Conservation (phyloP, 2,113 vertebrate species). For the Malurus cyaneus region DNA sequence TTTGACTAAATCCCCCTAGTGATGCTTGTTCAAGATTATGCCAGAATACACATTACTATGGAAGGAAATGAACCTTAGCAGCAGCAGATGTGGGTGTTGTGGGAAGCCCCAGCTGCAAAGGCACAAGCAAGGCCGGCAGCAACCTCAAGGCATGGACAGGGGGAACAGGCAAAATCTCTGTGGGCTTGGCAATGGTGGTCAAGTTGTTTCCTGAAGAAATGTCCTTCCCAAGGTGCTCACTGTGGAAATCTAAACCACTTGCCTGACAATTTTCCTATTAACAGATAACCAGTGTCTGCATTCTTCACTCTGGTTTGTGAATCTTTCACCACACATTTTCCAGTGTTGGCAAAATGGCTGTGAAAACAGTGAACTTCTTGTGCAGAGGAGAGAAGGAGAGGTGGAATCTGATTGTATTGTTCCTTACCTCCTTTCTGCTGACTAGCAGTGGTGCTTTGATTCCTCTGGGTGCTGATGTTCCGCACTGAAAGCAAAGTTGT, state of each 20-base stretch:
- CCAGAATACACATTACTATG: background rate
- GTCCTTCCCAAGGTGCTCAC: background rate
- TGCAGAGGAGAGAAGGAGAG: background rate
- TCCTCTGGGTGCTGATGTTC: background rate
- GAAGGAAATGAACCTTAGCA: background rate
- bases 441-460: background rate
- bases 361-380: background rate
- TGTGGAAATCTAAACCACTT: background rate
- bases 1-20: background rate
- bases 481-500: background rate
- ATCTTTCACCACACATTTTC: background rate
- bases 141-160: background rate
- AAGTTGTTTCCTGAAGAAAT: background rate
- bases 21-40: background rate
- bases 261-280: background rate
- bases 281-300: rapidly evolving
- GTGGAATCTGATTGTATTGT: background rate
- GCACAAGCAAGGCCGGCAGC: background rate
- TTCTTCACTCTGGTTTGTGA: background rate
- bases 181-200: background rate
- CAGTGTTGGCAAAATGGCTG: background rate
- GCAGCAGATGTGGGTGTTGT: background rate
- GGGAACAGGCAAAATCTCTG: background rate
- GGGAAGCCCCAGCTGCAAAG: background rate
- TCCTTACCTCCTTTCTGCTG: background rate